Evolutionary conservation across 2,888 invertebrate genomes (phyloP).

Genomic region (Andrena haemorrhoa): DNA sequence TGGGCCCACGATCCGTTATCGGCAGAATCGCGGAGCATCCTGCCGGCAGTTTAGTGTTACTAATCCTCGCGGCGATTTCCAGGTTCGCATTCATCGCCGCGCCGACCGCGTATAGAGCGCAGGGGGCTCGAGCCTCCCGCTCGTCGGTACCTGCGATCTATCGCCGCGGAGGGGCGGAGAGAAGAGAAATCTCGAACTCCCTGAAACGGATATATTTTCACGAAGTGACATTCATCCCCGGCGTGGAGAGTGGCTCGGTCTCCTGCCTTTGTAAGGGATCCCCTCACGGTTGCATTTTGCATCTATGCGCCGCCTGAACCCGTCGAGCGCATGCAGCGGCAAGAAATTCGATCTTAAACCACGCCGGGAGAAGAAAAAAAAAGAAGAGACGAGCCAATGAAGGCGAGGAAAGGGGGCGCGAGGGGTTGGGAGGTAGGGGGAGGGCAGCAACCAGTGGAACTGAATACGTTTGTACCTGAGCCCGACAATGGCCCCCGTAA

Average conservation of each 20-base stretch:
- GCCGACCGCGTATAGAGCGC: constrained; percentile 7
- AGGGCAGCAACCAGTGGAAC: constrained; percentile 76
- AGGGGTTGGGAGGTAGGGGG: constrained; percentile 48
- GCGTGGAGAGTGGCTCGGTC: constrained; percentile 66
- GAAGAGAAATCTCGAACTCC: constrained; percentile 68
- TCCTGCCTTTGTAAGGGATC: constrained; percentile 84
- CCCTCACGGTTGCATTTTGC: constrained; percentile 81
- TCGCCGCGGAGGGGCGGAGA: constrained; percentile 1
- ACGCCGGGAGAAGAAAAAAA: constrained; percentile 62
- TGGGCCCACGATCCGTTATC: not conserved
- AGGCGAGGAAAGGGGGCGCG: constrained; percentile 49
- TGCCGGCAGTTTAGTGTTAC: constrained; percentile 56
- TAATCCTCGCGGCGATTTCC: constrained; percentile 57
- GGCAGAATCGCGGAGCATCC: not conserved
- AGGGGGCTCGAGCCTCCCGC: constrained; percentile 17
- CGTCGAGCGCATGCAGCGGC: constrained; percentile 73
- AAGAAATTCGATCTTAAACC: constrained; percentile 82
- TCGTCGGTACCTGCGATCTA: constrained; percentile 53
- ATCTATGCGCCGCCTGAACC: constrained; percentile 74
- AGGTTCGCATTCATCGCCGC: constrained; percentile 45
- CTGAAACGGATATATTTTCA: constrained; percentile 85
- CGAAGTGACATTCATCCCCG: constrained; percentile 79
- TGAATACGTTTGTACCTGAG: constrained; percentile 84
- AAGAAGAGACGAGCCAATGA: constrained; percentile 69
- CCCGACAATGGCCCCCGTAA: constrained; percentile 84